These are phyloP conservation scores for Avahi laniger DNA, from an alignment of 2,797 vertebrate species.

Conservation along the genomic window DNA sequence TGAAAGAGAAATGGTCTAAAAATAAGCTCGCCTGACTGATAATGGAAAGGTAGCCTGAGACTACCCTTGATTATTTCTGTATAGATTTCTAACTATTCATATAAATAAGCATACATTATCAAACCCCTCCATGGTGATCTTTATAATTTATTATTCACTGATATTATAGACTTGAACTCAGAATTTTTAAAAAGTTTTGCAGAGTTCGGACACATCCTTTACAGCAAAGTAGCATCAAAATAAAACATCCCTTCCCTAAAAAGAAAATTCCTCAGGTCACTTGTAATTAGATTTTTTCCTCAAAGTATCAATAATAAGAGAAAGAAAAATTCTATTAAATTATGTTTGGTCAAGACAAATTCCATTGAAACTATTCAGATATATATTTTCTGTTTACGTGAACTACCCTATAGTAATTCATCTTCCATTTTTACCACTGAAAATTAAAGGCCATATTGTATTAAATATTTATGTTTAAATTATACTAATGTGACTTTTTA, in stretches of 20 bases:
- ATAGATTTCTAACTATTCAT: slow-evolving; percentile 15
- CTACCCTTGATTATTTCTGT: background rate
- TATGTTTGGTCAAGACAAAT: background rate
- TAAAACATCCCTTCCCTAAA: background rate
- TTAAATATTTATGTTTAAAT: background rate
- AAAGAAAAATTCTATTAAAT: background rate
- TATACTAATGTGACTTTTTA: background rate
- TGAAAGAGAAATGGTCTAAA: slow-evolving; percentile 38
- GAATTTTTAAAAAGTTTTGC: slow-evolving; percentile 24
- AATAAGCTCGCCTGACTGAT: background rate
- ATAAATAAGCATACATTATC: background rate
- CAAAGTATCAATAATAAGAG: background rate
- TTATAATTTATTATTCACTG: slow-evolving; percentile 19
- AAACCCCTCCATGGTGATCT: background rate
- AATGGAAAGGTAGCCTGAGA: background rate
- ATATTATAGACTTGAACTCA: slow-evolving; percentile 2
- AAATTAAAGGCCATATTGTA: background rate
- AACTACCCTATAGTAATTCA: background rate
- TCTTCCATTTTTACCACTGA: slow-evolving; percentile 22
- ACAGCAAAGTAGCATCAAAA: background rate
- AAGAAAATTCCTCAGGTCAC: background rate
- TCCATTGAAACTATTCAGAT: background rate
- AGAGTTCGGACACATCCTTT: background rate
- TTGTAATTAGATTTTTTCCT: slow-evolving; percentile 7
- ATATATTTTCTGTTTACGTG: slow-evolving; percentile 1